Conservation (phyloP, 2,888 invertebrate species). For the Heliconius cydno region DNA sequence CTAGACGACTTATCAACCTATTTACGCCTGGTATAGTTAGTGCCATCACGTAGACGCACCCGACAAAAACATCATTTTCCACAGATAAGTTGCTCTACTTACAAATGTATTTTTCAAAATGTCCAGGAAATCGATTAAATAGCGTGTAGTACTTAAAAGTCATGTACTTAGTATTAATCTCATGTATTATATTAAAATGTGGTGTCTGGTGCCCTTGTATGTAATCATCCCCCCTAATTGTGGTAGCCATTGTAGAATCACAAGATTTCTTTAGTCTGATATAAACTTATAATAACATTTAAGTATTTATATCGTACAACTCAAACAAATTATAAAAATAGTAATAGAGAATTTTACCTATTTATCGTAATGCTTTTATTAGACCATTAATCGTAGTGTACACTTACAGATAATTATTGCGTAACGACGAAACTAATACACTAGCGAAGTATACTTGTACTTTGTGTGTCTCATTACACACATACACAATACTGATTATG, state of each 20-base stretch:
- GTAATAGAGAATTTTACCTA: not conserved
- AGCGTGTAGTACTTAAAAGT: no score
- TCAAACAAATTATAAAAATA: not conserved
- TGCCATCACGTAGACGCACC: not conserved
- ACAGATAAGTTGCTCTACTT: not conserved
- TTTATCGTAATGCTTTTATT: not conserved
- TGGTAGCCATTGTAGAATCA: no score
- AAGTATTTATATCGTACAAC: not conserved
- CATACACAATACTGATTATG: no score
- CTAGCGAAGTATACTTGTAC: not conserved
- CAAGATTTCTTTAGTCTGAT: no score
- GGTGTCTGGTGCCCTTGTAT: no score
- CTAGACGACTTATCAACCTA: no score
- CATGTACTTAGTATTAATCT: not conserved
- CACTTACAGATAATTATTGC: not conserved
- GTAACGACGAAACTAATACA: not conserved
- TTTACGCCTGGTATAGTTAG: no score
- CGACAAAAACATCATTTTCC: not conserved
- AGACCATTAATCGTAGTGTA: not conserved
- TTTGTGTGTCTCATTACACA: no score
- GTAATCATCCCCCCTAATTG: no score
- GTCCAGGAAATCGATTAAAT: not conserved
- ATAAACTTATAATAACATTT: no score
- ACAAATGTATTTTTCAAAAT: not conserved
- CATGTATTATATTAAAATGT: not conserved